Conservation (phyloP, 2,888 invertebrate species). For the Macrosiphum euphorbiae region DNA sequence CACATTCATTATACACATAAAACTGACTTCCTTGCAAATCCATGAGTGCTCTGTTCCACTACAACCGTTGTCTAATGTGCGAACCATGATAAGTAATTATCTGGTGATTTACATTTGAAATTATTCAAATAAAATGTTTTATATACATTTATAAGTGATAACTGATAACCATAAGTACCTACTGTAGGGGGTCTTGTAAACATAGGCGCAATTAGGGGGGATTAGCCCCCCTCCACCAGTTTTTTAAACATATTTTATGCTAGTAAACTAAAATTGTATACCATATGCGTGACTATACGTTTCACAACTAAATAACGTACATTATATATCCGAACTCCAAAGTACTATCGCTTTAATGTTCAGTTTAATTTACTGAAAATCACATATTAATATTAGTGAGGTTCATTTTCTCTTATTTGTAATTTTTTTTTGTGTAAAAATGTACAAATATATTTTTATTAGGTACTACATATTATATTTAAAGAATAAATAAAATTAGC, state of each 20-base stretch:
- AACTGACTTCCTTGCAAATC: background rate
- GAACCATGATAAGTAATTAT: background rate
- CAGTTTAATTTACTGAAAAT: background rate
- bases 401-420: background rate
- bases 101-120: slow-evolving; percentile 1
- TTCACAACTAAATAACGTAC: background rate
- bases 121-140: slow-evolving; percentile 13
- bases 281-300: background rate
- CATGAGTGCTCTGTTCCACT: background rate
- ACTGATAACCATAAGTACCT: background rate
- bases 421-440: background rate
- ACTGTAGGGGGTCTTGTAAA: background rate
- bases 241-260: too few species aligned
- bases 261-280: too few species aligned
- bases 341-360: background rate
- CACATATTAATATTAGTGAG: background rate
- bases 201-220: too few species aligned
- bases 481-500: background rate
- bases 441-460: background rate
- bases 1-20: background rate
- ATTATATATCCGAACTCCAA: background rate
- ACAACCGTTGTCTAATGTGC: background rate
- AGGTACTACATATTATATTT: background rate
- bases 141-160: background rate
- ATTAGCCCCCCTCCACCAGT: too few species aligned